A percentile compares a stretch with the other conserved stretches of the same genome.
These are phyloP conservation scores for Phymatocera aterrima DNA, from an alignment of 2,888 invertebrate genomes.

Conservation along the genomic window DNA sequence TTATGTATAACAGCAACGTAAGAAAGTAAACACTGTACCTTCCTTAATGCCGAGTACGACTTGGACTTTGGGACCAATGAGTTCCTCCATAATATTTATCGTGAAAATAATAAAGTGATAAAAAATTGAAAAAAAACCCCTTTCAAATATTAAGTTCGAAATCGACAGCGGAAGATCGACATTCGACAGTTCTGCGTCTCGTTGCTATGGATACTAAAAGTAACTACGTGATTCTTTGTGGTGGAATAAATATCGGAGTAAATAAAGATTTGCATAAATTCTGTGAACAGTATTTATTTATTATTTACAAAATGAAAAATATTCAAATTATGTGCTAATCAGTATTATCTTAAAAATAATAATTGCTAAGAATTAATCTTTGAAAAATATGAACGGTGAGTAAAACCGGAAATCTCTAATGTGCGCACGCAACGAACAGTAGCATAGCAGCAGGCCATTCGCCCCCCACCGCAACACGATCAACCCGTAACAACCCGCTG, in stretches of 20 bases:
- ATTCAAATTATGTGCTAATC: not conserved
- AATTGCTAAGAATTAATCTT: not conserved
- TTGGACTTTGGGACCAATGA: conserved; percentile 80
- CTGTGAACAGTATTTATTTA: not conserved
- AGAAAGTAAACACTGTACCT: conserved; percentile 73
- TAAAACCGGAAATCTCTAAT: not conserved
- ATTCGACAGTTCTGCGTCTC: conserved; percentile 27
- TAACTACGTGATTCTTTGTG: conserved; percentile 13
- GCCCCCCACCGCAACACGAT: conserved; percentile 27
- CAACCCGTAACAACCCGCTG: conserved; percentile 42
- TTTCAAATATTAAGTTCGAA: not conserved
- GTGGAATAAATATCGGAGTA: not conserved
- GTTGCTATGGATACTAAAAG: conserved; percentile 38
- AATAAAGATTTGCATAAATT: not conserved
- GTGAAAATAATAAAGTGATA: conserved; percentile 45
- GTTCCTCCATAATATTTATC: conserved; percentile 78
- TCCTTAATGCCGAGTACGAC: conserved; percentile 82
- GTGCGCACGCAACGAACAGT: conserved; percentile 36
- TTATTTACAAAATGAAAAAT: not conserved
- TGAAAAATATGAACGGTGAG: not conserved
- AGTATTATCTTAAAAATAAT: not conserved
- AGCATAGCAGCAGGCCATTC: conserved; percentile 45
- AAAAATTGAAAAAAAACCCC: conserved; percentile 16
- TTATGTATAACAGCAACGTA: conserved; percentile 49
- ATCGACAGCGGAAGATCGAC: conserved; percentile 17